Percentiles rank a stretch among this genome's conserved stretches.
Conservation (phyloP, 64 coral and sea anemone species). For the Pachyseris speciosa region DNA sequence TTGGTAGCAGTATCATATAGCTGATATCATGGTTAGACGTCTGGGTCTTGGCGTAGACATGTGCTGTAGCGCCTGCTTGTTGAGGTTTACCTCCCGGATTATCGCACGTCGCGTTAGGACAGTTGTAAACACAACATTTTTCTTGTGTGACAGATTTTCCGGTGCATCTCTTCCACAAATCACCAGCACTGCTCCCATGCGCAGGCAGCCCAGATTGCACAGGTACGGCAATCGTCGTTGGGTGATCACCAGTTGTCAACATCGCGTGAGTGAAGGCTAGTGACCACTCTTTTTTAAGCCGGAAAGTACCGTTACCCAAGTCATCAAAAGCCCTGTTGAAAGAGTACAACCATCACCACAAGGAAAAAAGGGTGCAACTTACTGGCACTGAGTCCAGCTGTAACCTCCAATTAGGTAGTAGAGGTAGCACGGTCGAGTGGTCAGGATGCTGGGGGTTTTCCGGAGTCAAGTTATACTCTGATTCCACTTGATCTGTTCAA, state of each 20-base stretch:
- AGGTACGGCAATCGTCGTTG: background rate
- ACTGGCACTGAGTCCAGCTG: too few species aligned
- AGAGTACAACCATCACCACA: too few species aligned
- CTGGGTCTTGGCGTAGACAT: background rate
- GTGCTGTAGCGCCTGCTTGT: conserved; percentile 17
- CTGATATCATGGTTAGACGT: background rate
- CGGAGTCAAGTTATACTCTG: too few species aligned
- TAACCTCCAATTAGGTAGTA: too few species aligned
- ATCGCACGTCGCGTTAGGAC: background rate
- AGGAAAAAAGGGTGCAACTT: too few species aligned
- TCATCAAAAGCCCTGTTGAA: too few species aligned
- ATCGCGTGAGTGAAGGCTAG: background rate
- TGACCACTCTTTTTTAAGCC: background rate
- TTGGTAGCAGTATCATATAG: conserved; percentile 24
- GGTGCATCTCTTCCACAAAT: background rate
- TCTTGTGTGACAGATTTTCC: background rate
- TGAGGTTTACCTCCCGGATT: background rate
- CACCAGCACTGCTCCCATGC: background rate
- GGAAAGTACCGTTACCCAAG: background rate
- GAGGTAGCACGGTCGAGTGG: too few species aligned
- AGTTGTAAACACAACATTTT: conserved; percentile 10
- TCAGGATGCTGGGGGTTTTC: too few species aligned
- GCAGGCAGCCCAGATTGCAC: background rate
- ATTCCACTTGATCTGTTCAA: too few species aligned
- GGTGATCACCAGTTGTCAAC: background rate